Percentiles rank a stretch among this genome's conserved stretches.
These are phyloP conservation scores for Magallana ariakensis DNA, from an alignment of 1,140 invertebrate genomes.

Conservation along the genomic window DNA sequence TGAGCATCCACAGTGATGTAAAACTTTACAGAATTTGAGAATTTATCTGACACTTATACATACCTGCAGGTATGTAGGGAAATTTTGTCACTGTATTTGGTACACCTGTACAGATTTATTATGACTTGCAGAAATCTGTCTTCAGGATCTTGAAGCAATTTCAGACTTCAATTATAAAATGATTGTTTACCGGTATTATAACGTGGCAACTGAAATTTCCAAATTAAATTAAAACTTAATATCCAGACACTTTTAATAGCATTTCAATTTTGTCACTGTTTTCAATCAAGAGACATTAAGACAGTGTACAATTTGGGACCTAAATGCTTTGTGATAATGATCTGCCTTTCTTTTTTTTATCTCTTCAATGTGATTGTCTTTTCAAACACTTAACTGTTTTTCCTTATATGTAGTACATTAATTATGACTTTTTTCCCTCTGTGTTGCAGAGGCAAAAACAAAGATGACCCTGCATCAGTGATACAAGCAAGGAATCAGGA, in stretches of 20 bases:
- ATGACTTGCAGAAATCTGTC: neutral
- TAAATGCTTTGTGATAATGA: neutral
- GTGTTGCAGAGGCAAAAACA: constrained; percentile 82
- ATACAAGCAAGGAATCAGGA: constrained; percentile 85
- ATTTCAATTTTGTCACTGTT: neutral
- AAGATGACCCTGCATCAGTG: constrained; percentile 86
- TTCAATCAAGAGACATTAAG: neutral
- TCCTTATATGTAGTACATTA: too few species aligned
- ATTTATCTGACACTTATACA: neutral
- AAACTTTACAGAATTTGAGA: too few species aligned
- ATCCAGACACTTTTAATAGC: neutral
- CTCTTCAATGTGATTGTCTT: neutral
- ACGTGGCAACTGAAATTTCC: neutral
- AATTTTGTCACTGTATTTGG: neutral
- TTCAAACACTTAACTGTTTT: neutral
- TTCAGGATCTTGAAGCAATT: neutral
- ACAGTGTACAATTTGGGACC: neutral
- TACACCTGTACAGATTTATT: too few species aligned
- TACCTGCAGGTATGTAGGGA: neutral
- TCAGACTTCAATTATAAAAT: neutral
- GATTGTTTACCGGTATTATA: neutral
- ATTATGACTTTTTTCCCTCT: constrained; percentile 23
- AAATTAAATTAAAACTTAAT: neutral
- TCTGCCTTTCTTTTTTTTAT: neutral
- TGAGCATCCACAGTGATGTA: neutral